Percentiles rank a stretch among this genome's conserved stretches.
phyloP scores from a whole-genome alignment of 2,797 vertebrate species.

The Pygocentrus nattereri region DNA sequence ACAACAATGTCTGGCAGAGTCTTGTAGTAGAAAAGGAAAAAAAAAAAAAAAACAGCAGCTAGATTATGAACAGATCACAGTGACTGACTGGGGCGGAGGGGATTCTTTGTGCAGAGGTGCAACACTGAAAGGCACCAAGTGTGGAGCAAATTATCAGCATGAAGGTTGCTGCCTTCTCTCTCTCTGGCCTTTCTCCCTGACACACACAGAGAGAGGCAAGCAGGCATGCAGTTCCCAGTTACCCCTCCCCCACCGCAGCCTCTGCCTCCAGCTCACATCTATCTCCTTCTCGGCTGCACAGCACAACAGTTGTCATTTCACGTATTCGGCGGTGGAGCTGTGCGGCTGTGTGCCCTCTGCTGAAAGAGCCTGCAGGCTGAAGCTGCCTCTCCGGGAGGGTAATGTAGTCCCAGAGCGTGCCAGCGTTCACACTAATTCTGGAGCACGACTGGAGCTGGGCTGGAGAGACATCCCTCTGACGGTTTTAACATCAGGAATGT shows the following conservation, averaged over 20 bases:
- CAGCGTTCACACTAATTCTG: neutral
- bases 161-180: constrained; percentile 21
- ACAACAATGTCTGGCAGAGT: constrained; percentile 33
- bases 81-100: constrained; percentile 14
- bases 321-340: constrained; percentile 12
- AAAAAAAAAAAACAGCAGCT: neutral
- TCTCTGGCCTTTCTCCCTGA: constrained; percentile 27
- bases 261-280: constrained; percentile 24
- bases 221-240: constrained; percentile 37
- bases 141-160: constrained; percentile 16
- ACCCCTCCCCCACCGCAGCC: constrained; percentile 47
- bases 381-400: neutral
- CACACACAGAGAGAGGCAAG: constrained; percentile 19
- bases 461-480: neutral
- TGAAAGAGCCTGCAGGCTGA: neutral
- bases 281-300: constrained; percentile 15
- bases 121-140: constrained; percentile 14
- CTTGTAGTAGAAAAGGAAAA: neutral
- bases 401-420: neutral
- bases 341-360: constrained; percentile 8
- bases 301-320: constrained; percentile 42
- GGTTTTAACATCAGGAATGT: neutral
- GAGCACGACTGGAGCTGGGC: neutral
- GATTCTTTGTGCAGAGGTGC: constrained; percentile 29
- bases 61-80: constrained; percentile 30